These are phyloP conservation scores for Pseudois nayaur DNA, from an alignment of 2,113 vertebrate genomes.

Conservation along the genomic window DNA sequence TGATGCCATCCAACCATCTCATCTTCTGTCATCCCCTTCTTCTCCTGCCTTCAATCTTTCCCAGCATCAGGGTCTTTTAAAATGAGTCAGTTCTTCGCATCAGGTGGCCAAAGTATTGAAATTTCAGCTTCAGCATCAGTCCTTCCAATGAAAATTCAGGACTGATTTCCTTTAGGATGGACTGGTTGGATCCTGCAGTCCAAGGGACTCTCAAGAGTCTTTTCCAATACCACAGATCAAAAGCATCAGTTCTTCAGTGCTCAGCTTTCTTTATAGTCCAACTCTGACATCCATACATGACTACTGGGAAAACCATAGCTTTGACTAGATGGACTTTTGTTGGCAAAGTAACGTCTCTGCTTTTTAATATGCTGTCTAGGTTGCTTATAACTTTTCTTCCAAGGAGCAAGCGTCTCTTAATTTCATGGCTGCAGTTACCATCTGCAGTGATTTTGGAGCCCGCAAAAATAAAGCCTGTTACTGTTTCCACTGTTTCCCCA, in stretches of 20 bases:
- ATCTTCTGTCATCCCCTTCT: not conserved
- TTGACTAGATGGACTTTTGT: not conserved
- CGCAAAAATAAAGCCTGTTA: not conserved
- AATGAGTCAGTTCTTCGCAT: not conserved
- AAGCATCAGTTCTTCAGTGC: not conserved
- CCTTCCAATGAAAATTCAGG: not conserved
- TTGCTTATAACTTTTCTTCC: not conserved
- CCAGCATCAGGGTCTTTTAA: not conserved
- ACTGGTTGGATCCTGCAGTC: not conserved
- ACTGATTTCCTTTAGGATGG: not conserved
- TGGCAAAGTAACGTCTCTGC: not conserved
- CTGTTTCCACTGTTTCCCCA: not conserved
- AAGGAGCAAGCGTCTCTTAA: not conserved
- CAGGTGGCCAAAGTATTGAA: not conserved
- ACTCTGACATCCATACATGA: not conserved
- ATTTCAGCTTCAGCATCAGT: not conserved
- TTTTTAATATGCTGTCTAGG: not conserved
- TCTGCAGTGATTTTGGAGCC: not conserved
- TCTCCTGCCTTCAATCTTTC: not conserved
- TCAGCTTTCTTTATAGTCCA: not conserved
- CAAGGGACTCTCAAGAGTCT: not conserved
- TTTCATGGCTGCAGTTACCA: not conserved
- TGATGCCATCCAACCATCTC: not conserved
- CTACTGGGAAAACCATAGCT: not conserved
- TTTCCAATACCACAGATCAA: not conserved